Evolutionary conservation across 2,113 vertebrate genomes (phyloP).

Genomic region (Entomyzon cyanotis): DNA sequence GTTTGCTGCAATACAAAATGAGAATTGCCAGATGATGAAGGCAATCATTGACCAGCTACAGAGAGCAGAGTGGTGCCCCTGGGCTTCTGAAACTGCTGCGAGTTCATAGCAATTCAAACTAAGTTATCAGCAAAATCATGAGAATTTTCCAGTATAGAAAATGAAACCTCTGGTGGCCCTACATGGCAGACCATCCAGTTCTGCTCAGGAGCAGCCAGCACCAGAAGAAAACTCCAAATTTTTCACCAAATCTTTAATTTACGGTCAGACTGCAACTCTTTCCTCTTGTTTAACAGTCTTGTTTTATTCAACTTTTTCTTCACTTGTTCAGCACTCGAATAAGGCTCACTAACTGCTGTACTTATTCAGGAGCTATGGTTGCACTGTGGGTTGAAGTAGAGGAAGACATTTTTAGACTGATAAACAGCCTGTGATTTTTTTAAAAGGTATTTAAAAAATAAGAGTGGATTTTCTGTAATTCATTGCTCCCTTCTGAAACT

Average conservation of each 20-base stretch:
- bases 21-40: background rate
- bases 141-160: background rate
- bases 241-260: background rate
- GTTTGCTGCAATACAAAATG: background rate
- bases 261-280: background rate
- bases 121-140: background rate
- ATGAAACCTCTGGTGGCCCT: background rate
- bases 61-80: background rate
- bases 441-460: fast-evolving
- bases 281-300: background rate
- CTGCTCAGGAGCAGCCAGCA: background rate
- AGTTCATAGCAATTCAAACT: background rate
- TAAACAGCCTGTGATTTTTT: fast-evolving
- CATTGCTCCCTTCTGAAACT: background rate
- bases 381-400: fast-evolving
- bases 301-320: background rate
- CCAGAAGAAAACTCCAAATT: background rate
- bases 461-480: background rate
- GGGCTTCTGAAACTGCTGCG: background rate
- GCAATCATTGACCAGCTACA: background rate
- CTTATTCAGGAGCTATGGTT: background rate
- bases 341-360: background rate
- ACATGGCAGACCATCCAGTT: background rate
- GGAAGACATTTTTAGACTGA: background rate
- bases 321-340: background rate